A percentile compares a stretch with the other conserved stretches of the same genome.
These are phyloP conservation scores for Morinoia aosen DNA, from an alignment of 2,888 invertebrate species.

Conservation along the genomic window DNA sequence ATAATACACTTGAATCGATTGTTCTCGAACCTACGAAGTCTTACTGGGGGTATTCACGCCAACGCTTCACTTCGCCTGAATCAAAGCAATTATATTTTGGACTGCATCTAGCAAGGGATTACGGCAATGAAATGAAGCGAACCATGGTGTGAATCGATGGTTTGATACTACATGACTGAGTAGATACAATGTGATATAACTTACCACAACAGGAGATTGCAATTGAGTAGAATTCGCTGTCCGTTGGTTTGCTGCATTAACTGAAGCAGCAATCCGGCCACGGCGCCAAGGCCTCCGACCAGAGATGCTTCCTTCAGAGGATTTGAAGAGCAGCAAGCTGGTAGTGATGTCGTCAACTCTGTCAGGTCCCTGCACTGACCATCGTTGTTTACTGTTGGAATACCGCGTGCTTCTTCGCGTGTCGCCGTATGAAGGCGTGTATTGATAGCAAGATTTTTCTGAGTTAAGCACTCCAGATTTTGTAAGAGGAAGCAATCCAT, in stretches of 20 bases:
- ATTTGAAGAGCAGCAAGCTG: slow-evolving; percentile 27
- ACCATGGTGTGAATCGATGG: not conserved
- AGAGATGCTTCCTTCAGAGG: not conserved
- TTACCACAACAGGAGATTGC: not conserved
- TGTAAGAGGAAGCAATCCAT: not conserved
- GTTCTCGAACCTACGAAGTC: not conserved
- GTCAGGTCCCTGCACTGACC: not conserved
- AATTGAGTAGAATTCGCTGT: not conserved
- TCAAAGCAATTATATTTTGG: not conserved
- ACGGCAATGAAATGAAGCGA: not conserved
- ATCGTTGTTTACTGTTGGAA: not conserved
- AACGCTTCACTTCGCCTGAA: not conserved
- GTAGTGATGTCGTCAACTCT: slow-evolving; percentile 45
- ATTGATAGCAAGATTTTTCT: not conserved
- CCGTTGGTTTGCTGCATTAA: not conserved
- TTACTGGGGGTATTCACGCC: not conserved
- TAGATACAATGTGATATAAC: not conserved
- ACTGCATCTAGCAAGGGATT: not conserved
- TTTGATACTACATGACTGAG: not conserved
- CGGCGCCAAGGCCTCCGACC: slow-evolving; percentile 48
- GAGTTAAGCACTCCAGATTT: not conserved
- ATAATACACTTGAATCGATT: not conserved
- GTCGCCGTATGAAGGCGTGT: not conserved
- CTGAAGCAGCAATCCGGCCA: not conserved
- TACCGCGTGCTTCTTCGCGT: not conserved